These are phyloP conservation scores for Idris sp. DNA, from an alignment of 1,140 invertebrate genomes.

Conservation along the genomic window DNA sequence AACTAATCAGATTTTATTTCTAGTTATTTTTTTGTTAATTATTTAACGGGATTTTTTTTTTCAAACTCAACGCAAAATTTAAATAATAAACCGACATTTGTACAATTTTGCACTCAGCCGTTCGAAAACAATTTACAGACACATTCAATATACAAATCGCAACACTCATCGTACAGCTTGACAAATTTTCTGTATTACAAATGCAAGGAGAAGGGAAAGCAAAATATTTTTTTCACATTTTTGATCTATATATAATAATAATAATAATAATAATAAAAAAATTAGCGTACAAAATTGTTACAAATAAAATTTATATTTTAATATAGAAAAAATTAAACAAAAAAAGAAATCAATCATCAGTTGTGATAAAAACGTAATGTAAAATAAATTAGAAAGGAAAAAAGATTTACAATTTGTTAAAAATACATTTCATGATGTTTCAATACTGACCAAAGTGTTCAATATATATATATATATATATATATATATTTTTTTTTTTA, in stretches of 20 bases:
- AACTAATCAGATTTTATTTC: too few relatives aligned
- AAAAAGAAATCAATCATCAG: too few relatives aligned
- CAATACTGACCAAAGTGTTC: constrained; percentile 20
- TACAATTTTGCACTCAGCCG: constrained; percentile 35
- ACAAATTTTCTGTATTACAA: constrained; percentile 2
- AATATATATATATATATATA: too few relatives aligned
- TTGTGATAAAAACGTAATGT: constrained; percentile 11
- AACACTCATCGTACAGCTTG: constrained; percentile 9
- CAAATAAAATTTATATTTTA: not conserved
- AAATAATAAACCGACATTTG: constrained; percentile 37
- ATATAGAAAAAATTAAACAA: too few relatives aligned
- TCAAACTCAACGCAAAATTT: too few relatives aligned
- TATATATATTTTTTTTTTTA: too few relatives aligned
- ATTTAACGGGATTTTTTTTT: too few relatives aligned
- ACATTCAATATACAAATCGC: constrained; percentile 28
- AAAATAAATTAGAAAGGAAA: constrained; percentile 29
- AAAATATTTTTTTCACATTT: too few relatives aligned
- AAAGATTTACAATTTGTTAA: constrained; percentile 28
- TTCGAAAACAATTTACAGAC: constrained; percentile 32
- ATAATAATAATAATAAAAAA: constrained; percentile 3
- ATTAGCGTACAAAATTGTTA: constrained; percentile 3
- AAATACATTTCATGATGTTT: constrained; percentile 26
- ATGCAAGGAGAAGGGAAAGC: constrained; percentile 2
- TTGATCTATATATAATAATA: too few relatives aligned
- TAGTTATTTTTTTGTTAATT: too few relatives aligned